Base-by-base conservation (phyloP, 2,888 invertebrate genomes). In the Danaus chrysippus region DNA sequence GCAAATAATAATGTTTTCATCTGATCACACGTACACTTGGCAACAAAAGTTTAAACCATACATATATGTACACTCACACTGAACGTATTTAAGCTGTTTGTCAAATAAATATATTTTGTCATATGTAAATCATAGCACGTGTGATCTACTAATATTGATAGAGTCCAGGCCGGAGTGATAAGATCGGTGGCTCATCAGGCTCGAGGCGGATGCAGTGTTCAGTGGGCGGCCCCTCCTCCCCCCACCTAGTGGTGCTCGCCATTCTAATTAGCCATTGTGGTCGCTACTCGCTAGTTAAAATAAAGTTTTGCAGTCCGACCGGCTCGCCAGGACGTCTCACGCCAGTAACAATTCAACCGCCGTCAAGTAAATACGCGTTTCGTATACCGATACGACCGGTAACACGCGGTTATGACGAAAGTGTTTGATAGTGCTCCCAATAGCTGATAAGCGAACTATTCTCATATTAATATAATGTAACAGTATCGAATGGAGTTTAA, bases 181-280 rank as follows among this genome's bases (percentile, higher is more conserved):
- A 81, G 77, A 81, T 81, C 78, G 71, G 75, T 77, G 78, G 78
- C 77, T 82, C 77, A 81, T 81, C 79, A 73, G 77, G 82, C 79
- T 80, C 83, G 79, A 88, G 81, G 83, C 90, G 88, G 90, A 90
- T 88, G 82, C 87, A 78, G 84, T 86, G 88, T 84, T 82, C 79
- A 81, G 89, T 89, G 88, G 90, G 90, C 84, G 87, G 83, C 83
- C 78, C 79, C 75, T 79, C 79, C 74, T 78, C 76, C 78, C 80
- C 86, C 76, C 83, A 64, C 81, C 78, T 75, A 83, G 73, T 75
- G 75, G 78, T 75, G 75, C 82, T 87, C 82, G 87, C 87, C 88
- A 89, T 91, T 89, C 90, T 89, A 91, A 91, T 89, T 88, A 90
- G 86, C 85, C 84, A 89, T 90, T 88, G 90, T 89, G 87, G 86